Evolutionary conservation across 2,888 invertebrate species (phyloP).

Genomic region (Sarcophaga rosellei): DNA sequence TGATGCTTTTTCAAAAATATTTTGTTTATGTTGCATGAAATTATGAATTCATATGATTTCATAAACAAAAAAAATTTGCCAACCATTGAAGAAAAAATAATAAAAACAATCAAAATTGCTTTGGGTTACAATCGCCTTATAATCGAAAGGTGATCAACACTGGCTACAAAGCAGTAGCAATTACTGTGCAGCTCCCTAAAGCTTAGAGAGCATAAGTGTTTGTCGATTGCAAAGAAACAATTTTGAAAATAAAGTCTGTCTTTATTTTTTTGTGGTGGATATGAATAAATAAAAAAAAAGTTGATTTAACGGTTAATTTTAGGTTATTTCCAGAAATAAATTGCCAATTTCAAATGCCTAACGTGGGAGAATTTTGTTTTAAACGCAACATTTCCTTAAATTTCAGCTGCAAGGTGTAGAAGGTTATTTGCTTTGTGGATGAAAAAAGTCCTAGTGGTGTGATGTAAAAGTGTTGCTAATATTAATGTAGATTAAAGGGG

Average conservation of each 20-base stretch:
- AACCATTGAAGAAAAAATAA: not conserved
- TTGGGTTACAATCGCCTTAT: slow-evolving; percentile 38
- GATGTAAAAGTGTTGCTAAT: no score
- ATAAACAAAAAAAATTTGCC: not conserved
- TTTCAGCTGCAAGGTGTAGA: slow-evolving; percentile 34
- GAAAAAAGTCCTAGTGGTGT: no score
- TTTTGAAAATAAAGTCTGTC: not conserved
- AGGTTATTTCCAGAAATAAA: slow-evolving; percentile 30
- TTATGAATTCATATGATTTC: slow-evolving; percentile 26
- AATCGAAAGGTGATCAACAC: slow-evolving; percentile 55
- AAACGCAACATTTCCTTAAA: not conserved
- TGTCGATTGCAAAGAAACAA: not conserved
- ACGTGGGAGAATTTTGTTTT: slow-evolving; percentile 42
- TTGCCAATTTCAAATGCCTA: not conserved
- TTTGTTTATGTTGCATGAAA: slow-evolving; percentile 39
- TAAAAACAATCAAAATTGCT: slow-evolving; percentile 25
- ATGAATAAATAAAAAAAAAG: slow-evolving; percentile 32
- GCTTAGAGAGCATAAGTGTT: not conserved
- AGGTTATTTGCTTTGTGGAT: not conserved
- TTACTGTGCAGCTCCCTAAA: not conserved
- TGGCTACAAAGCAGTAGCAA: slow-evolving; percentile 21
- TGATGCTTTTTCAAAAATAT: not conserved
- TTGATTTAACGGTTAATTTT: slow-evolving; percentile 41
- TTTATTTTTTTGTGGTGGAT: not conserved
- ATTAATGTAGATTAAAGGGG: no score